Percentiles rank a stretch among this genome's conserved stretches.
These are phyloP conservation scores for Cyprinus carpio DNA, from an alignment of 2,113 vertebrate genomes.

Conservation along the genomic window DNA sequence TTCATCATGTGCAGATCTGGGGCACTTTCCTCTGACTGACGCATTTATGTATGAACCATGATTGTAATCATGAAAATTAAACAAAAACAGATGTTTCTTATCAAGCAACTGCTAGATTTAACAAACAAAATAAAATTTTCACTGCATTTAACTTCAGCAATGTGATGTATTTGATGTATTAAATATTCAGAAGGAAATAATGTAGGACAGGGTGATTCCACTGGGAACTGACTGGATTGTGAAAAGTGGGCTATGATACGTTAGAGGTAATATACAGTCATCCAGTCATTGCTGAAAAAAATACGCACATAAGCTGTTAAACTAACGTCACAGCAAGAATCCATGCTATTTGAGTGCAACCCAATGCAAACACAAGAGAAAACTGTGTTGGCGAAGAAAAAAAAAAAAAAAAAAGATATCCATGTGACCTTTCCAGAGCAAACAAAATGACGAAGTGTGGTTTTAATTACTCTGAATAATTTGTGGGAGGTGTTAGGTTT, in stretches of 20 bases:
- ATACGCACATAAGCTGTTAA: background rate
- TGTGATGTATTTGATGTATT: background rate
- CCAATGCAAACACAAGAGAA: background rate
- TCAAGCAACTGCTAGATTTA: background rate
- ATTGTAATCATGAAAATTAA: slow-evolving; percentile 28
- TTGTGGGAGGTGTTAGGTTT: slow-evolving; percentile 9
- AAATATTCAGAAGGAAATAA: slow-evolving; percentile 1
- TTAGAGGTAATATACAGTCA: background rate
- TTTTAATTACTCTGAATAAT: slow-evolving; percentile 42
- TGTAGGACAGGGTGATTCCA: background rate
- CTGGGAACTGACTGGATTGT: background rate
- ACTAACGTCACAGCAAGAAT: background rate
- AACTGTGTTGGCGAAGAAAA: background rate
- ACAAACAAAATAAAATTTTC: background rate
- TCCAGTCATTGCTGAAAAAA: background rate
- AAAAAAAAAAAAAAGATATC: background rate
- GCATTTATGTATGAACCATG: slow-evolving; percentile 23
- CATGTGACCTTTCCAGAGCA: slow-evolving; percentile 24
- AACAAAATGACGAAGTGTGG: slow-evolving; percentile 1
- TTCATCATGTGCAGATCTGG: slow-evolving; percentile 54
- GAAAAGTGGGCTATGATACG: background rate
- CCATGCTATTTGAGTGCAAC: background rate
- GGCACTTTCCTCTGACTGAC: slow-evolving; percentile 34
- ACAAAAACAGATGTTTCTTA: background rate
- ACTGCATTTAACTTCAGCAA: background rate